Percentiles rank a stretch among this genome's conserved stretches.
Conservation (phyloP, 2,113 vertebrate genomes). For the Lepisosteus oculatus region DNA sequence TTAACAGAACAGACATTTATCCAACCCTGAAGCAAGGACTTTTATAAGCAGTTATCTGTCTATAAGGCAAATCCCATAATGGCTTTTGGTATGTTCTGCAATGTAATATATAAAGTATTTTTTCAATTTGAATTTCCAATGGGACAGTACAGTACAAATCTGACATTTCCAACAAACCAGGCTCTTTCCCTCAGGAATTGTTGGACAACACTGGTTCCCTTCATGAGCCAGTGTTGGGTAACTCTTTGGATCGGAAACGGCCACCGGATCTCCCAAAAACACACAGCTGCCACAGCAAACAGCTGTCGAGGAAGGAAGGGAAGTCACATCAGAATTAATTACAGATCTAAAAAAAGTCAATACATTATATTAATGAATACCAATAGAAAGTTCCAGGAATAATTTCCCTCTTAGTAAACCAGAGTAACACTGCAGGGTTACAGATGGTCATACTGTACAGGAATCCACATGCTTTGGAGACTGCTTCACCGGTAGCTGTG, state of each 20-base stretch:
- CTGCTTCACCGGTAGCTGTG: too few relatives aligned
- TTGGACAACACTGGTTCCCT: constrained; percentile 23
- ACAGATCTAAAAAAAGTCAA: constrained; percentile 1
- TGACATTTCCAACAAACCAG: constrained; percentile 16
- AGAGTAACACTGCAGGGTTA: neutral
- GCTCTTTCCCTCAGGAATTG: constrained; percentile 11
- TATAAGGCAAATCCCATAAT: too few relatives aligned
- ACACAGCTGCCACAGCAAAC: constrained; percentile 1
- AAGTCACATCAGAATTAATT: neutral
- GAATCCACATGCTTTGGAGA: too few relatives aligned
- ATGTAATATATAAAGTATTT: too few relatives aligned
- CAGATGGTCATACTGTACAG: too few relatives aligned
- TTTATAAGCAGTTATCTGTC: too few relatives aligned
- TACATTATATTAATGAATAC: neutral
- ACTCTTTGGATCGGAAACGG: constrained; percentile 26
- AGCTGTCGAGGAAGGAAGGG: neutral
- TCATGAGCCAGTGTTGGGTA: constrained; percentile 18
- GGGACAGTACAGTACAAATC: too few relatives aligned
- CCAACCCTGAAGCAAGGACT: too few relatives aligned
- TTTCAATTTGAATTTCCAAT: too few relatives aligned
- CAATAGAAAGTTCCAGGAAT: neutral
- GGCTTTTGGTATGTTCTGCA: too few relatives aligned
- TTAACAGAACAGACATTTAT: too few relatives aligned
- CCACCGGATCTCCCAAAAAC: constrained; percentile 20
- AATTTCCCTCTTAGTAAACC: neutral